Evolutionary conservation across 2,797 vertebrate genomes (phyloP).

Genomic region (Adelosebastes latens): DNA sequence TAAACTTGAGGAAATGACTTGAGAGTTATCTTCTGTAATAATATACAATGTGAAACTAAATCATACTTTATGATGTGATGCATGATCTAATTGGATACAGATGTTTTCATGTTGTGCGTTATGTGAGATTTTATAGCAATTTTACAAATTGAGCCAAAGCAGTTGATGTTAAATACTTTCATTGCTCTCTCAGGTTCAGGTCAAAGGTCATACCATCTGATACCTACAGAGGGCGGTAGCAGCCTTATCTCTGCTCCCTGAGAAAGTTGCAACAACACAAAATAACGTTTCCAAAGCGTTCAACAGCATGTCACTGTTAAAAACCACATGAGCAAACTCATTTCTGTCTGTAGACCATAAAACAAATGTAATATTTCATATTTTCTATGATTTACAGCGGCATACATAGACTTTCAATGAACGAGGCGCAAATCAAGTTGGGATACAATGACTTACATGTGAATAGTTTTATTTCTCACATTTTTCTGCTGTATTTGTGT

Average conservation of each 20-base stretch:
- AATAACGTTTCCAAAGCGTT: not conserved
- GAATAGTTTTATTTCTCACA: not conserved
- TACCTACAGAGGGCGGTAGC: not conserved
- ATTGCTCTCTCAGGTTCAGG: not conserved
- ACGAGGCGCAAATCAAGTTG: not conserved
- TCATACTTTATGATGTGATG: not conserved
- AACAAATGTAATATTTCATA: not conserved
- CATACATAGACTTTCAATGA: not conserved
- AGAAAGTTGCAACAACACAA: not conserved
- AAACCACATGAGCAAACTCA: not conserved
- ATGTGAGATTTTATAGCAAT: not conserved
- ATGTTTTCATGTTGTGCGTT: not conserved
- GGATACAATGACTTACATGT: not conserved
- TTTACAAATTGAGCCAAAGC: not conserved
- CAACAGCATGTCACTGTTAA: not conserved
- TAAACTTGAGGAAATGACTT: no score
- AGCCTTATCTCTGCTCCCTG: not conserved
- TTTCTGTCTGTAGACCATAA: not conserved
- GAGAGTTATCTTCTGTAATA: not conserved
- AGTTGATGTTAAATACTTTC: not conserved
- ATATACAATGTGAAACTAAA: not conserved
- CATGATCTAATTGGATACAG: not conserved
- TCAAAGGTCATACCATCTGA: not conserved
- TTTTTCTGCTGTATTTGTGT: not conserved
- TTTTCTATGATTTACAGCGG: not conserved